phyloP scores from a whole-genome alignment of 2,113 vertebrate species.

The Hucho hucho region DNA sequence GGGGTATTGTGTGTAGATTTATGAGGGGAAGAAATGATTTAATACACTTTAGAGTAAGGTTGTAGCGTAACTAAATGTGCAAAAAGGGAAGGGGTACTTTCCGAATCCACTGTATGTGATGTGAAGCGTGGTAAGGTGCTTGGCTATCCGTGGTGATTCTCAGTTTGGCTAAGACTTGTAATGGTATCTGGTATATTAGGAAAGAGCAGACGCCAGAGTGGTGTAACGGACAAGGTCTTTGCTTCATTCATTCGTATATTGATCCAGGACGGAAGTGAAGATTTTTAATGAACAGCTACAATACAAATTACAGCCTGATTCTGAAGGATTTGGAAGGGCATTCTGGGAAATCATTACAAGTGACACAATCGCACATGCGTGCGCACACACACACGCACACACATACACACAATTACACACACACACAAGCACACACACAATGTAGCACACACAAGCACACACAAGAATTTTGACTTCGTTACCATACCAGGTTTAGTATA shows the following conservation, averaged over 20 bases:
- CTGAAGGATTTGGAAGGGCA: conserved; percentile 33
- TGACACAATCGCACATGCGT: neutral
- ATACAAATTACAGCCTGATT: conserved; percentile 31
- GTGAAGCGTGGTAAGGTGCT: neutral
- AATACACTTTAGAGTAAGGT: too few relatives aligned
- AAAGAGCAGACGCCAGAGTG: neutral
- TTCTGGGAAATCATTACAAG: conserved; percentile 20
- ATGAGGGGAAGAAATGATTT: too few relatives aligned
- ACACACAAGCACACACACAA: too few relatives aligned
- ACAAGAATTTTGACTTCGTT: too few relatives aligned
- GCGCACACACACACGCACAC: neutral
- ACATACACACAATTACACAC: too few relatives aligned
- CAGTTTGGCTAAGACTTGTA: too few relatives aligned
- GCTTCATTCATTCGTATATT: conserved; percentile 13
- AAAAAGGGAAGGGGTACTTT: too few relatives aligned
- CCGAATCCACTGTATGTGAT: neutral
- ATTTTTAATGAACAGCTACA: conserved; percentile 27
- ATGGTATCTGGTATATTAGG: too few relatives aligned
- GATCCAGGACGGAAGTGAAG: conserved; percentile 1
- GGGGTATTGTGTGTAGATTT: too few relatives aligned
- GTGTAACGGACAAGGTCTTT: neutral
- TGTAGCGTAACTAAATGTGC: too few relatives aligned
- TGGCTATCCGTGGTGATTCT: neutral
- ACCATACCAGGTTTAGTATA: too few relatives aligned
- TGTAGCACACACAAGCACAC: too few relatives aligned